These are phyloP conservation scores for Hydrolagus affinis DNA, from an alignment of 2,113 vertebrate genomes.

Conservation along the genomic window DNA sequence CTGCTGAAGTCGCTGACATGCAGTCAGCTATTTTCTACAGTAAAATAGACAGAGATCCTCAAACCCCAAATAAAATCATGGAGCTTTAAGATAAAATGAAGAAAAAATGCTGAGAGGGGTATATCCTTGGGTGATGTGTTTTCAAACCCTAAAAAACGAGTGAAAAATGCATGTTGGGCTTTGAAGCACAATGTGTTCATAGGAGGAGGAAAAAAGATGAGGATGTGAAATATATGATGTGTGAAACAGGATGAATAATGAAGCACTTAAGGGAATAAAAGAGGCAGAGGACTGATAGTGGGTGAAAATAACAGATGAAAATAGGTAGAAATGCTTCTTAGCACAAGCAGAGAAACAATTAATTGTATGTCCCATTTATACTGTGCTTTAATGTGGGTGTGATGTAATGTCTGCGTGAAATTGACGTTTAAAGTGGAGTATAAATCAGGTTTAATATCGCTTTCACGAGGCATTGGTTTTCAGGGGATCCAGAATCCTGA, in stretches of 20 bases:
- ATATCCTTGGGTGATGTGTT: not conserved
- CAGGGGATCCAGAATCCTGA: too few relatives aligned
- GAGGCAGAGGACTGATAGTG: constrained; percentile 23
- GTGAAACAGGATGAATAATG: constrained; percentile 31
- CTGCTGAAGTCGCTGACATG: not conserved
- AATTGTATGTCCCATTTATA: not conserved
- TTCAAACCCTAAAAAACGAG: not conserved
- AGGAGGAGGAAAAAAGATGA: not conserved
- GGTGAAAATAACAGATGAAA: constrained; percentile 18
- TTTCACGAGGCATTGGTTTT: too few relatives aligned
- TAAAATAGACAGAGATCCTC: not conserved
- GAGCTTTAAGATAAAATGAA: not conserved
- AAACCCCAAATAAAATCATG: not conserved
- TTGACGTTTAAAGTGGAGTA: too few relatives aligned
- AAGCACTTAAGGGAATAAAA: constrained; percentile 22
- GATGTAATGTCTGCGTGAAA: too few relatives aligned
- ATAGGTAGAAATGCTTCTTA: not conserved
- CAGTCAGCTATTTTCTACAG: too few relatives aligned
- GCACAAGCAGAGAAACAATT: not conserved
- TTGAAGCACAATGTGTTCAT: not conserved
- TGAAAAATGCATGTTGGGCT: not conserved
- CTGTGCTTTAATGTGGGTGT: not conserved
- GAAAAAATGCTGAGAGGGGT: too few relatives aligned
- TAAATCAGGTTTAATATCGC: too few relatives aligned
- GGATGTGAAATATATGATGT: constrained; percentile 17